A percentile compares a stretch with the other conserved stretches of the same genome.
These are phyloP conservation scores for Lophotriccus pileatus DNA, from an alignment of 2,797 vertebrate genomes.

Conservation along the genomic window DNA sequence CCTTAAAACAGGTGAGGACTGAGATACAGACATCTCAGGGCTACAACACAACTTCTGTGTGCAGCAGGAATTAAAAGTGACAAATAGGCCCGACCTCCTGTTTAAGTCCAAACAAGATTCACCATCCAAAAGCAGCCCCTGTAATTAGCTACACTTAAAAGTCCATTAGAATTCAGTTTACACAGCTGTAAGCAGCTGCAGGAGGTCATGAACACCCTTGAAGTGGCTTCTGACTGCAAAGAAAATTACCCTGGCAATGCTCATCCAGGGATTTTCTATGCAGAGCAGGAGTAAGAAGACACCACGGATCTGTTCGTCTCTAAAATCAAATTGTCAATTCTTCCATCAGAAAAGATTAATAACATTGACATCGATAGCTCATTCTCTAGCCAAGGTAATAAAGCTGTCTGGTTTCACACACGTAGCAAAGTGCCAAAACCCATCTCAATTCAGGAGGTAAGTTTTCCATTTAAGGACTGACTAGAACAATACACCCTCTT, in stretches of 20 bases:
- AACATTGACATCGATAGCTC: fast-evolving
- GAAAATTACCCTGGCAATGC: neutral
- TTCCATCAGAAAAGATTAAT: neutral
- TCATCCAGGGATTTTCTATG: neutral
- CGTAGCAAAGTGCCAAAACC: neutral
- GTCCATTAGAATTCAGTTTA: neutral
- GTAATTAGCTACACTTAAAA: neutral
- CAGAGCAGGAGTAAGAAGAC: neutral
- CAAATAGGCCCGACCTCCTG: neutral
- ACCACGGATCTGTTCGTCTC: neutral
- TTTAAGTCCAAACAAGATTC: neutral
- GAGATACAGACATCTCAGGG: neutral
- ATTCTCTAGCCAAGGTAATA: neutral
- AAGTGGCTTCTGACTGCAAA: neutral
- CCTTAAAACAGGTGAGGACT: neutral
- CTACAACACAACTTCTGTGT: neutral
- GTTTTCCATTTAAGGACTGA: neutral
- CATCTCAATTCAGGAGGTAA: neutral
- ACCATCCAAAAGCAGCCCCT: neutral
- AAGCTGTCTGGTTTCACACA: neutral
- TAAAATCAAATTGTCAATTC: neutral
- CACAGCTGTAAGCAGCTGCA: slow-evolving; percentile 24
- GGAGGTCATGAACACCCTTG: neutral
- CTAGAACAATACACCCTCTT: neutral
- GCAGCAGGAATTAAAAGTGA: neutral